These are phyloP conservation scores for Polypedilum vanderplanki DNA, from an alignment of 1,140 invertebrate species.

Conservation along the genomic window DNA sequence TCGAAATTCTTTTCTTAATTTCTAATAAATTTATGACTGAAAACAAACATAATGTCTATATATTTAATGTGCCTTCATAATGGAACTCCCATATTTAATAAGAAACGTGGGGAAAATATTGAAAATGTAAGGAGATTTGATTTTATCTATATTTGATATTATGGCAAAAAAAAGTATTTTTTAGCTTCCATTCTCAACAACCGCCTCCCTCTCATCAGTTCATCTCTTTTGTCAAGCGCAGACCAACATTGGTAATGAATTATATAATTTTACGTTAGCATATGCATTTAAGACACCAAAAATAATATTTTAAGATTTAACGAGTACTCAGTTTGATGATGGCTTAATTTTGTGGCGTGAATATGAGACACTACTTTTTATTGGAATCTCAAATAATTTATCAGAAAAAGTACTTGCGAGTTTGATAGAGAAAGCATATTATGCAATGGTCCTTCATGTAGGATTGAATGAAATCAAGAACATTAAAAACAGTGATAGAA, in stretches of 20 bases:
- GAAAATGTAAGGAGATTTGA: constrained; percentile 47
- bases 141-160: constrained; percentile 31
- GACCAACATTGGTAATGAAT: constrained; percentile 46
- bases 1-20: too few relatives aligned
- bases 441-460: constrained; percentile 60
- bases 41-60: constrained; percentile 48
- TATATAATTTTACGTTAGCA: too few relatives aligned
- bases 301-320: constrained; percentile 42
- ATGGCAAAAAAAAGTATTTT: constrained; percentile 37
- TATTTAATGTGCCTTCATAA: constrained; percentile 57
- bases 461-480: constrained; percentile 64
- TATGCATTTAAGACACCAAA: too few relatives aligned
- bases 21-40: too few relatives aligned
- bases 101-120: constrained; percentile 53
- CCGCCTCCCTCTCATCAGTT: constrained; percentile 76
- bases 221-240: constrained; percentile 74
- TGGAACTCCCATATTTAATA: constrained; percentile 58
- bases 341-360: constrained; percentile 69
- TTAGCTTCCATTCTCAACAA: constrained; percentile 68
- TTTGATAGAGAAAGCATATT: constrained; percentile 59
- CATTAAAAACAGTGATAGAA: constrained; percentile 58
- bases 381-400: constrained; percentile 52
- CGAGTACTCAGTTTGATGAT: constrained; percentile 55
- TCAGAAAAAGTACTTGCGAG: constrained; percentile 49
- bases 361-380: constrained; percentile 52